Evolutionary conservation across 2,113 vertebrate genomes (phyloP).

Genomic region (Aphelocoma coerulescens): DNA sequence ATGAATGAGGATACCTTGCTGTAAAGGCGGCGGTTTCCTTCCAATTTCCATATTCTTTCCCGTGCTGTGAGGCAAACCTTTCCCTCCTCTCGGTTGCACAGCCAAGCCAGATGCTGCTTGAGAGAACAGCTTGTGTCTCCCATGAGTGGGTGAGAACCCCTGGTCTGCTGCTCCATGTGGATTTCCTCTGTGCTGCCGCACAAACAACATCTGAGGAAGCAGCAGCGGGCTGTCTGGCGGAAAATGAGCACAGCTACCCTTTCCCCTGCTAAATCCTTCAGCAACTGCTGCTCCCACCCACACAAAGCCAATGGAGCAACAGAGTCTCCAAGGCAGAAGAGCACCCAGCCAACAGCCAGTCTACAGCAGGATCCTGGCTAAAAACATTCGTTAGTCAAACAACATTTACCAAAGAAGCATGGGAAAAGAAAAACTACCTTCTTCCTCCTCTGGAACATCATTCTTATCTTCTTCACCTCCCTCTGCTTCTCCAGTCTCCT

Average conservation of each 20-base stretch:
- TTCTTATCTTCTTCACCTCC: not conserved
- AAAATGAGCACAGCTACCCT: not conserved
- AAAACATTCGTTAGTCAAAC: rapidly evolving
- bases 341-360: not conserved
- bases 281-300: conserved; percentile 21
- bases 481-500: not conserved
- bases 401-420: not conserved
- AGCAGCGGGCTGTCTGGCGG: not conserved
- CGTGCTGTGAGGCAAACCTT: not conserved
- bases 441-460: not conserved
- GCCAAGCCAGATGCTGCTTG: conserved; percentile 33
- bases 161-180: conserved; percentile 47
- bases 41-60: not conserved
- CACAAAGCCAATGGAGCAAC: not conserved
- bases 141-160: conserved; percentile 39
- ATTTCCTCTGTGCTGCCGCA: conserved; percentile 28
- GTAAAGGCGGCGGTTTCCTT: not conserved
- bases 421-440: conserved; percentile 41
- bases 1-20: not conserved
- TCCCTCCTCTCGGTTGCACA: not conserved
- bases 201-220: conserved; percentile 58
- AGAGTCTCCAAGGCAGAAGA: not conserved
- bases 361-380: not conserved
- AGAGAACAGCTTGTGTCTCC: conserved; percentile 36
- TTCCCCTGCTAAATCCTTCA: not conserved